Conservation (phyloP, 2,888 invertebrate genomes). For the Drosophila engyochracea region DNA sequence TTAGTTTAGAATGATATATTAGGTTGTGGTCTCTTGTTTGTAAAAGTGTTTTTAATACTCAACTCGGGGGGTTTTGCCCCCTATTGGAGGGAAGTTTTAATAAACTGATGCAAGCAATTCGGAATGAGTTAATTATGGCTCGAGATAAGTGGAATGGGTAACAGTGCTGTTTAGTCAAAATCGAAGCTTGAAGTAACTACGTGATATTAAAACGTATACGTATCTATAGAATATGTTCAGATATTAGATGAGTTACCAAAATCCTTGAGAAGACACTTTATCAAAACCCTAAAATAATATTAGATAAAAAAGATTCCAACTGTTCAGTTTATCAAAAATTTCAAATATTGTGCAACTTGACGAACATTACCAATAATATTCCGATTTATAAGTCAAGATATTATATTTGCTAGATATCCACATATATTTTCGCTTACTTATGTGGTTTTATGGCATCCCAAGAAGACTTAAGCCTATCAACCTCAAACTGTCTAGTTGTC, state of each 20-base stretch:
- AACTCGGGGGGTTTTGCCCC: slow-evolving; percentile 32
- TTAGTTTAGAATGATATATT: slow-evolving; percentile 68
- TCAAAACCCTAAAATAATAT: background rate
- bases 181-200: background rate
- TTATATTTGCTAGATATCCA: slow-evolving; percentile 1
- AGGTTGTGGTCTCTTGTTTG: slow-evolving; percentile 56
- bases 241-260: background rate
- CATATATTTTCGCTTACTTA: background rate
- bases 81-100: slow-evolving; percentile 28
- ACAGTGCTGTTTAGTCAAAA: background rate
- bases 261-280: background rate
- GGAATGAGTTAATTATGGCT: slow-evolving; percentile 43
- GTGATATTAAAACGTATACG: background rate
- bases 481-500: slow-evolving; percentile 57
- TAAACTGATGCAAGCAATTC: slow-evolving; percentile 36
- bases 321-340: background rate
- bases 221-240: background rate
- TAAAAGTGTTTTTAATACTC: slow-evolving; percentile 49
- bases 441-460: slow-evolving; percentile 26
- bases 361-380: background rate
- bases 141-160: background rate
- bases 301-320: background rate
- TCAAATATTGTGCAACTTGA: background rate
- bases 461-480: slow-evolving; percentile 59
- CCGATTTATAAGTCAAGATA: background rate